These are phyloP conservation scores for Peromyscus polionotus DNA, from an alignment of 2,113 vertebrate species.

Conservation along the genomic window DNA sequence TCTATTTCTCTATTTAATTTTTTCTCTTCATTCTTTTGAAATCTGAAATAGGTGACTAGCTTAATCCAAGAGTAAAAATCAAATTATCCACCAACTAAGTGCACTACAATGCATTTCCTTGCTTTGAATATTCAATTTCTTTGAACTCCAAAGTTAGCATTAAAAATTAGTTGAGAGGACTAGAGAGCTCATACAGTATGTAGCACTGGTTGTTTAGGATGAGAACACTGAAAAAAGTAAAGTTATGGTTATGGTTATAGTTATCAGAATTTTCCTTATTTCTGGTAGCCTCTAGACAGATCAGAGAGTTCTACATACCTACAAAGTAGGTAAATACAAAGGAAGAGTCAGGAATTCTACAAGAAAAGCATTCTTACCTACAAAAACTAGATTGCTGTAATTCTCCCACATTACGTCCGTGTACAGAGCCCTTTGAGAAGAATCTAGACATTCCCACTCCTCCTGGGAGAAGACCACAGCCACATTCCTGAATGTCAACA, in stretches of 20 bases:
- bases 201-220: not conserved
- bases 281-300: not conserved
- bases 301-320: not conserved
- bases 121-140: not conserved
- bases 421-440: not conserved
- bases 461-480: not conserved
- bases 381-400: constrained; percentile 1
- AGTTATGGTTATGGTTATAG: not conserved
- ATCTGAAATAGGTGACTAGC: not conserved
- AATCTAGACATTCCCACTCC: not conserved
- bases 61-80: not conserved
- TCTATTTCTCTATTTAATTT: not conserved
- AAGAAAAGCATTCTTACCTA: not conserved
- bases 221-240: not conserved
- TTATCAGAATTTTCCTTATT: not conserved
- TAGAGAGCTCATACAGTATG: not conserved
- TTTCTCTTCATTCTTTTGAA: not conserved
- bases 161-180: not conserved
- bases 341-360: not conserved
- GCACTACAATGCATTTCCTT: not conserved
- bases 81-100: not conserved
- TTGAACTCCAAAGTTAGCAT: not conserved
- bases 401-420: not conserved
- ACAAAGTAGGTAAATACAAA: not conserved
- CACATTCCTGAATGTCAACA: not conserved